A percentile compares a stretch with the other conserved stretches of the same genome.
Conservation (phyloP, 1,140 invertebrate species). For the Octopus sinensis region DNA sequence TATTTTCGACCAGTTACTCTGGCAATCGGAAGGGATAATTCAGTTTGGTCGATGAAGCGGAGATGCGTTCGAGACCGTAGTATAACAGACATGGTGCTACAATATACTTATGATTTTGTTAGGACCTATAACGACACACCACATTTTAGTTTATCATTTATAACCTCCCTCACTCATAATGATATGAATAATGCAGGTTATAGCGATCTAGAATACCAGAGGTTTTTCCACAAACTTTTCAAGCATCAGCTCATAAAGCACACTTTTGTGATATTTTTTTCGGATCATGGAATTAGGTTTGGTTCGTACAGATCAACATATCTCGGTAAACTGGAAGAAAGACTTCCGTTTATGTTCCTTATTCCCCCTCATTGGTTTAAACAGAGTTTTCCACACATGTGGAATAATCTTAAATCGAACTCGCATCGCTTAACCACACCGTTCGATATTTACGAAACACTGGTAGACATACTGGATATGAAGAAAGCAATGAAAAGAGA, state of each 20-base stretch:
- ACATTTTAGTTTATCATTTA: constrained; percentile 54
- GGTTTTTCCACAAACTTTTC: constrained; percentile 49
- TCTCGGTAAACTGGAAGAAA: constrained; percentile 82
- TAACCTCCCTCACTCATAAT: constrained; percentile 55
- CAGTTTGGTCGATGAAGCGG: constrained; percentile 46
- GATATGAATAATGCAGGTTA: constrained; percentile 43
- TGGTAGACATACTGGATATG: constrained; percentile 53
- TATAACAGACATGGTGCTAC: constrained; percentile 48
- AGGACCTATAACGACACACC: constrained; percentile 35
- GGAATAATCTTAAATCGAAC: constrained; percentile 70
- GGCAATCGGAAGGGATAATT: constrained; percentile 35
- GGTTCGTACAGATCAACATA: constrained; percentile 76
- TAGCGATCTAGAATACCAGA: constrained; percentile 47
- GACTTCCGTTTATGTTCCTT: constrained; percentile 80
- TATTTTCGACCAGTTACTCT: constrained; percentile 50
- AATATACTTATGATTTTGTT: constrained; percentile 46
- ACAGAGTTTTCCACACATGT: constrained; percentile 65
- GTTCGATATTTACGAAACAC: constrained; percentile 59
- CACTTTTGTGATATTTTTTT: constrained; percentile 74
- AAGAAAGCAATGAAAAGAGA: background rate
- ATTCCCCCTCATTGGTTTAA: constrained; percentile 74
- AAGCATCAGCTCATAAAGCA: constrained; percentile 54
- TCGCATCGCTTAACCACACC: constrained; percentile 55
- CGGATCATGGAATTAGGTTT: constrained; percentile 90
- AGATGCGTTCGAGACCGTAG: constrained; percentile 44